These are phyloP conservation scores for Halcyon smyrnensis DNA, from an alignment of 2,797 vertebrate genomes.

Conservation along the genomic window DNA sequence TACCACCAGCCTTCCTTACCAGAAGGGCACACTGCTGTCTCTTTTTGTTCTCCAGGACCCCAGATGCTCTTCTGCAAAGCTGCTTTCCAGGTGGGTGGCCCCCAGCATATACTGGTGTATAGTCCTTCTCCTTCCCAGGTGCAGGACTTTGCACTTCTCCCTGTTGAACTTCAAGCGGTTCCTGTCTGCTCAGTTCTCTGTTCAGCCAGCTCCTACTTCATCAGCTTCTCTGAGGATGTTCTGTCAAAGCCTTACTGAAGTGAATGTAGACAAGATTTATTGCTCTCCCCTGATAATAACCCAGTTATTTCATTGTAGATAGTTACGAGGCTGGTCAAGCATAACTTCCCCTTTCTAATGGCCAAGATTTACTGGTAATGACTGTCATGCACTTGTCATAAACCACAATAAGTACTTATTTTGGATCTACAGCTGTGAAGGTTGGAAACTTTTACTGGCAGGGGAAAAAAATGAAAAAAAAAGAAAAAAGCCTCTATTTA, in stretches of 20 bases:
- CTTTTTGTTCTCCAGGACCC: neutral
- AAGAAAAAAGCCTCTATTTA: neutral
- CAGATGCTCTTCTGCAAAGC: neutral
- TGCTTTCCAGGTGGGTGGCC: neutral
- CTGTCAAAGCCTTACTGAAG: neutral
- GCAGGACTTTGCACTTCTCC: neutral
- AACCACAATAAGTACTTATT: neutral
- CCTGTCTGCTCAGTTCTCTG: neutral
- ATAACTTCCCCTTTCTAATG: neutral
- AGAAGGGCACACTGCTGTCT: fast-evolving
- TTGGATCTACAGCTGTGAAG: neutral
- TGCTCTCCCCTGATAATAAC: neutral
- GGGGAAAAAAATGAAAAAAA: neutral
- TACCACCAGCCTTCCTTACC: neutral
- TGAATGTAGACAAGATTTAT: neutral
- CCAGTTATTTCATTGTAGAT: neutral
- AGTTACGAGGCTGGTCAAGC: neutral
- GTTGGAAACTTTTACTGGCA: neutral
- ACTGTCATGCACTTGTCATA: neutral
- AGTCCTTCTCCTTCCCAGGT: neutral
- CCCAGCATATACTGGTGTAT: neutral
- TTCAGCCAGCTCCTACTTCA: neutral
- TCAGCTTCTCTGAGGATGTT: neutral
- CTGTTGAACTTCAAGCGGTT: neutral
- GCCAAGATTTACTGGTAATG: neutral